phyloP scores from a whole-genome alignment of 1,140 invertebrate genomes.

The Cephus cinctus region DNA sequence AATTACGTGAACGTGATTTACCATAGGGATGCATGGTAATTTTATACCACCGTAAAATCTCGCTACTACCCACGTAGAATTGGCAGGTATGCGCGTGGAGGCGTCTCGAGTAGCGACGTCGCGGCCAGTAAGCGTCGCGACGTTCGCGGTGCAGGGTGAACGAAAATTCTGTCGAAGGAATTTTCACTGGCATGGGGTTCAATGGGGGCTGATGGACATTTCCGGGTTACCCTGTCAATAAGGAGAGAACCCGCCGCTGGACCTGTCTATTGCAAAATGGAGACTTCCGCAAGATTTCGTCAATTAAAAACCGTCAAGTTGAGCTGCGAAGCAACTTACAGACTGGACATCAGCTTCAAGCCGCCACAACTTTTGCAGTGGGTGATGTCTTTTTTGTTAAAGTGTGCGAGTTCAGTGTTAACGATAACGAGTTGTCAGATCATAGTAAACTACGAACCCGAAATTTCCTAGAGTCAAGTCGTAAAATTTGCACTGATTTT shows the following conservation, averaged over 20 bases:
- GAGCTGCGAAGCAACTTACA: slow-evolving; percentile 53
- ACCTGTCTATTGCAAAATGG: slow-evolving; percentile 58
- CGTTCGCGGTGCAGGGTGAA: slow-evolving; percentile 23
- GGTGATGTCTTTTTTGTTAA: too few species aligned
- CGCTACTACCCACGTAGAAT: too few species aligned
- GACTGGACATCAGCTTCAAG: slow-evolving; percentile 58
- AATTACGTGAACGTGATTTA: too few species aligned
- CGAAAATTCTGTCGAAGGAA: not conserved
- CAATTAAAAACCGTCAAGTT: slow-evolving; percentile 57
- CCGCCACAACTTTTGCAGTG: slow-evolving; percentile 57
- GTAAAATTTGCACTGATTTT: too few species aligned
- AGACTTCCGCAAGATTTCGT: slow-evolving; percentile 51
- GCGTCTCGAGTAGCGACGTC: too few species aligned
- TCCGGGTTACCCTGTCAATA: slow-evolving; percentile 54
- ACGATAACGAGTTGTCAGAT: too few species aligned
- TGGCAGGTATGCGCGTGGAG: too few species aligned
- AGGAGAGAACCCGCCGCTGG: slow-evolving; percentile 51
- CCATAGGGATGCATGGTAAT: too few species aligned
- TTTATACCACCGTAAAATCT: too few species aligned
- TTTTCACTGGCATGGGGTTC: slow-evolving; percentile 31
- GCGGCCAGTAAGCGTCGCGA: slow-evolving; percentile 39
- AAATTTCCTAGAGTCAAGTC: too few species aligned
- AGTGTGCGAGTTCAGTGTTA: too few species aligned
- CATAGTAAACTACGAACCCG: too few species aligned
- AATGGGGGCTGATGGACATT: slow-evolving; percentile 51